A percentile compares a stretch with the other conserved stretches of the same genome.
These are phyloP conservation scores for Parnassius glacialis DNA, from an alignment of 2,888 invertebrate genomes.

Conservation along the genomic window DNA sequence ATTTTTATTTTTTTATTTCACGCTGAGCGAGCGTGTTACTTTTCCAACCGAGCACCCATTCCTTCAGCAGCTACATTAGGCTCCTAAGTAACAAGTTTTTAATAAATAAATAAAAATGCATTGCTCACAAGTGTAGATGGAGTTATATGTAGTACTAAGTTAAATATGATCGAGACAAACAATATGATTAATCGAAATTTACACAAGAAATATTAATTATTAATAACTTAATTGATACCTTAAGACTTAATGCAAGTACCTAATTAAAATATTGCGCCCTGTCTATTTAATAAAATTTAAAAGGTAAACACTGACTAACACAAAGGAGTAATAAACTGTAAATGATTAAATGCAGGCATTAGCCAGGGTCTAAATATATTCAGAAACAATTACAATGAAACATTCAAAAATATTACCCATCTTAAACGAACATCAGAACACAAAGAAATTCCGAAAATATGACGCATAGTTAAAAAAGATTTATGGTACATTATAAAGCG, in stretches of 20 bases:
- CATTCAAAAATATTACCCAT: constrained; percentile 15
- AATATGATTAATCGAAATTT: no score
- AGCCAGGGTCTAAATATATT: constrained; percentile 15
- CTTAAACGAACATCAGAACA: constrained; percentile 14
- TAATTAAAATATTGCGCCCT: not conserved
- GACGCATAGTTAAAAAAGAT: constrained; percentile 24
- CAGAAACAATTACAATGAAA: constrained; percentile 22
- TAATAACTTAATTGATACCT: no score
- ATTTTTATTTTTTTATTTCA: no score
- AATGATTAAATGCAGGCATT: constrained; percentile 9
- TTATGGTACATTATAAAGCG: constrained; percentile 17
- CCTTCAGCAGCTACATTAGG: no score
- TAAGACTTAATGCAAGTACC: not conserved
- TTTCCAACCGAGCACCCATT: no score
- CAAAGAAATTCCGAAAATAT: constrained; percentile 26
- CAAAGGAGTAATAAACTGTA: constrained; percentile 13
- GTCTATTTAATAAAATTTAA: not conserved
- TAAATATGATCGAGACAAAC: no score
- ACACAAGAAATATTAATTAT: no score
- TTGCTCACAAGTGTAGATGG: no score
- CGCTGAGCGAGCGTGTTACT: no score
- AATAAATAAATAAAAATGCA: no score
- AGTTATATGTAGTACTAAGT: no score
- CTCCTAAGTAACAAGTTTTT: no score
- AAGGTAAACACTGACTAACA: constrained; percentile 2